phyloP scores from a whole-genome alignment of 2,888 invertebrate species.

The Nudaria mundana region DNA sequence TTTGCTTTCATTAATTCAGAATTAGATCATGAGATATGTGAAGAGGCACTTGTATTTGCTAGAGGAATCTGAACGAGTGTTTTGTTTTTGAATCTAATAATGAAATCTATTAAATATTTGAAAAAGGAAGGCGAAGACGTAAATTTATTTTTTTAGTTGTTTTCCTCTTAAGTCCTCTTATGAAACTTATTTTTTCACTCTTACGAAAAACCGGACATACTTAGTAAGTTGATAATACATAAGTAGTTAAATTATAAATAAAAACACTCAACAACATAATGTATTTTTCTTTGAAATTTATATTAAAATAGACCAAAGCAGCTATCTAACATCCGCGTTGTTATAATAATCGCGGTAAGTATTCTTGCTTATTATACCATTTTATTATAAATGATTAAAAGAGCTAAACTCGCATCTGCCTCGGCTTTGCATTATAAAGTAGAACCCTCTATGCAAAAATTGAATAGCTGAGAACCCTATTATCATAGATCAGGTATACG shows the following conservation, averaged over 20 bases:
- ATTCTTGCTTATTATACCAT: conserved; percentile 11
- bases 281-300: background rate
- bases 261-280: no score
- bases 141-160: no score
- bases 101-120: no score
- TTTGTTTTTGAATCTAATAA: conserved; percentile 8
- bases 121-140: no score
- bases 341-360: background rate
- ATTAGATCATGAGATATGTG: conserved; percentile 56
- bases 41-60: conserved; percentile 46
- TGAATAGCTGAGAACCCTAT: conserved; percentile 62
- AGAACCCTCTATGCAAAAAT: conserved; percentile 74
- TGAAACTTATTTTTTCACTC: no score
- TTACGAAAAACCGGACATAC: no score
- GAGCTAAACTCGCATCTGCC: conserved; percentile 40
- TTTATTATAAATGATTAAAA: conserved; percentile 27
- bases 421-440: conserved; percentile 45
- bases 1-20: conserved; percentile 58
- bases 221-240: no score
- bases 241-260: no score
- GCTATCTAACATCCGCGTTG: background rate
- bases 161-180: no score
- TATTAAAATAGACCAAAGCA: background rate
- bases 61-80: conserved; percentile 13
- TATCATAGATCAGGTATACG: conserved; percentile 74